A percentile compares a stretch with the other conserved stretches of the same genome.
These are phyloP conservation scores for Choloepus hoffmanni DNA, from an alignment of 2,113 vertebrate genomes.

Conservation along the genomic window DNA sequence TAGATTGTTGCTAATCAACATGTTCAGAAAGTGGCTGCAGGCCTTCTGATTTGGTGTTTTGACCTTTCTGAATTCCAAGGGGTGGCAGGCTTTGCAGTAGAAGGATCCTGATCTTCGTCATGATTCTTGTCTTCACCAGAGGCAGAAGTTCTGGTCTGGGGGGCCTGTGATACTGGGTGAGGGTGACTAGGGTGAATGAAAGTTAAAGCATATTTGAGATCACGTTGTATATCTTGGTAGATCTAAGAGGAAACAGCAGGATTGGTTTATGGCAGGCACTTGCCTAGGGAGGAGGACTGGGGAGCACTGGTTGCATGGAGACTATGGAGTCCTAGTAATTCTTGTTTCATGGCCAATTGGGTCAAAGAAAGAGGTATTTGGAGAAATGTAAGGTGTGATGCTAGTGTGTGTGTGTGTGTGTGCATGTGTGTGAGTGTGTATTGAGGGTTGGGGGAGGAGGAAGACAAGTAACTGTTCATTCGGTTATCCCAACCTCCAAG, in stretches of 20 bases:
- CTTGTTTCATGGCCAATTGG: not conserved
- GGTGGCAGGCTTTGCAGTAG: not conserved
- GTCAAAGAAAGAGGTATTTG: not conserved
- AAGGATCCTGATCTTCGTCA: not conserved
- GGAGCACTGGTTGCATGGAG: not conserved
- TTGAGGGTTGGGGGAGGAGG: no score
- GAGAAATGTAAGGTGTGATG: not conserved
- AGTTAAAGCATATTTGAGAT: not conserved
- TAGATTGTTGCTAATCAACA: not conserved
- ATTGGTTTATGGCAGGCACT: not conserved
- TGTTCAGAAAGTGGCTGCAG: not conserved
- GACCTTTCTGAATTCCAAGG: slow-evolving; percentile 27
- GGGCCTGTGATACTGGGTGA: not conserved
- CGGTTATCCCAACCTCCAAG: not conserved
- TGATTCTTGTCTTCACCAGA: not conserved
- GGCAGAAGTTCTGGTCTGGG: no score
- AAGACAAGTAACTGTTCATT: not conserved
- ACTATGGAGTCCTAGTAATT: not conserved
- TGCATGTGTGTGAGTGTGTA: not conserved
- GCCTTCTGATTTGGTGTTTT: not conserved
- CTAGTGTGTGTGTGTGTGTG: not conserved
- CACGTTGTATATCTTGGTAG: not conserved
- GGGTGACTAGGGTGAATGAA: not conserved
- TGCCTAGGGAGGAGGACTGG: not conserved
- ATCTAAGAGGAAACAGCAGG: not conserved